Evolutionary conservation across 1,140 invertebrate species (phyloP).

Genomic region (Drosophila malerkotliana): DNA sequence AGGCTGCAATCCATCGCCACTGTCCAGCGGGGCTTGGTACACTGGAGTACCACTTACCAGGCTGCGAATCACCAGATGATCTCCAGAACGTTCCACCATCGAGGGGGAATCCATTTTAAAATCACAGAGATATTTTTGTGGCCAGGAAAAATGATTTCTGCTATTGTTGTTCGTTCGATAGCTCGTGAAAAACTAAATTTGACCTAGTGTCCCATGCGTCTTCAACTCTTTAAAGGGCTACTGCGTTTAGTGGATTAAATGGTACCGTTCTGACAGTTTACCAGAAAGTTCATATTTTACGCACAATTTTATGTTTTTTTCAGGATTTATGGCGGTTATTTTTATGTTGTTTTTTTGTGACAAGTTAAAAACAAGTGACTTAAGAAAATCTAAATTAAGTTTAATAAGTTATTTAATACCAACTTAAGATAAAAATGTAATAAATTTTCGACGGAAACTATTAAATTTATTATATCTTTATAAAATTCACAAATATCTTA

Average conservation of each 20-base stretch:
- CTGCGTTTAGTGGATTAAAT: constrained; percentile 23
- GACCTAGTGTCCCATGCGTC: neutral
- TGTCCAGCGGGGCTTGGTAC: constrained; percentile 28
- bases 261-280: too few species aligned
- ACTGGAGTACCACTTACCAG: constrained; percentile 84
- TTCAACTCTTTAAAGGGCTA: constrained; percentile 38
- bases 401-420: too few species aligned
- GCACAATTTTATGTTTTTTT: too few species aligned
- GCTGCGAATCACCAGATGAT: constrained; percentile 86
- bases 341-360: too few species aligned
- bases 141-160: neutral
- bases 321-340: too few species aligned
- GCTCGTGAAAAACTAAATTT: constrained; percentile 5
- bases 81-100: constrained; percentile 86
- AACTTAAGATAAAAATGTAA: too few species aligned
- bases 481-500: too few species aligned
- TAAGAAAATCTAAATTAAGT: too few species aligned
- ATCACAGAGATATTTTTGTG: neutral
- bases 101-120: constrained; percentile 86
- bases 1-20: constrained; percentile 4
- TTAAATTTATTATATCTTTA: too few species aligned
- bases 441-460: too few species aligned
- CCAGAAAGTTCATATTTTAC: too few species aligned
- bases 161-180: neutral
- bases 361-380: too few species aligned